These are phyloP conservation scores for Microtus ochrogaster DNA, from an alignment of 2,113 vertebrate genomes.

Conservation along the genomic window DNA sequence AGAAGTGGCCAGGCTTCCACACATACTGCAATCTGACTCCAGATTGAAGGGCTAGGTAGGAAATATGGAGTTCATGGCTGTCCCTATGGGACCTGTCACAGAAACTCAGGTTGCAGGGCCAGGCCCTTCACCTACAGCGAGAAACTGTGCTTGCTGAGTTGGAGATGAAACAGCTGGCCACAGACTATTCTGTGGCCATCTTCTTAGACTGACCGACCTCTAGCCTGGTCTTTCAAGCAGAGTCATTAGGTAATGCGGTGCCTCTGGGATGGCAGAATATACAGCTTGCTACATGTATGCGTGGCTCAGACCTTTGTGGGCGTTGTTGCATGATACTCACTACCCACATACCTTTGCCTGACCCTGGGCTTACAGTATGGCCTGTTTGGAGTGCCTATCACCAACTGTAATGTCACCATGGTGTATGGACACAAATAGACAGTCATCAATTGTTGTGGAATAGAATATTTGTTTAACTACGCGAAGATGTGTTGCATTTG, in stretches of 20 bases:
- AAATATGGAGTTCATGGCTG: neutral
- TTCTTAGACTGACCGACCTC: neutral
- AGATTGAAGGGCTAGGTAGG: neutral
- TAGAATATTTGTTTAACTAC: neutral
- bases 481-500: too few relatives aligned
- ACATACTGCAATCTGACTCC: neutral
- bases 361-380: neutral
- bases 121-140: neutral
- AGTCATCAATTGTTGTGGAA: neutral
- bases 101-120: neutral
- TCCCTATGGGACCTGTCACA: neutral
- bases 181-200: neutral
- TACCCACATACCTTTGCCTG: neutral
- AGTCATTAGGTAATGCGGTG: neutral
- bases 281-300: rapidly evolving
- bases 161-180: neutral
- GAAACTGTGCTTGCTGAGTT: neutral
- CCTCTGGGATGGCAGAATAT: neutral
- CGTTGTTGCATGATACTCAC: neutral
- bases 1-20: neutral
- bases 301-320: neutral
- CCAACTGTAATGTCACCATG: too few relatives aligned
- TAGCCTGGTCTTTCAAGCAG: neutral
- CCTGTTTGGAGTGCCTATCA: neutral
- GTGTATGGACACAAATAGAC: neutral